phyloP scores from a whole-genome alignment of 2,113 vertebrate genomes.

The Polyodon spathula region DNA sequence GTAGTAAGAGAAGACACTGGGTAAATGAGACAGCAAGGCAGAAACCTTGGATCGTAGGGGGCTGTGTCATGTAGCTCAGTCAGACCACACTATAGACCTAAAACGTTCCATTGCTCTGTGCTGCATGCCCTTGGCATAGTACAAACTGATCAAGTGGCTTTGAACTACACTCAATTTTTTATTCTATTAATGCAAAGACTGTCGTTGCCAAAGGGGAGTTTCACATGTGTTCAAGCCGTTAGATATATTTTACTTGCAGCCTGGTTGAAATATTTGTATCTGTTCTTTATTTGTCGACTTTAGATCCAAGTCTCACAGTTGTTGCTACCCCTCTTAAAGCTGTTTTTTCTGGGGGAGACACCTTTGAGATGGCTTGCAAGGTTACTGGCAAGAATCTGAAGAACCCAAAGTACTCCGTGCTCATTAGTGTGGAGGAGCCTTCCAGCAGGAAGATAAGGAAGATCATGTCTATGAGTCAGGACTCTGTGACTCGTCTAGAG shows the following conservation, averaged over 20 bases:
- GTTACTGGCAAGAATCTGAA: conserved; percentile 72
- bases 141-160: too few relatives aligned
- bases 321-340: conserved; percentile 61
- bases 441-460: conserved; percentile 48
- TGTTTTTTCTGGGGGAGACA: conserved; percentile 75
- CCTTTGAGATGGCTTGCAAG: conserved; percentile 87
- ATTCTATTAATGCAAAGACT: neutral
- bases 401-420: conserved; percentile 73
- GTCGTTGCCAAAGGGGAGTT: neutral
- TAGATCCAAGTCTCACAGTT: conserved; percentile 29
- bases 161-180: neutral
- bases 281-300: neutral
- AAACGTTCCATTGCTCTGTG: too few relatives aligned
- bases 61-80: too few relatives aligned
- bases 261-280: neutral
- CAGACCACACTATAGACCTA: too few relatives aligned
- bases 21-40: too few relatives aligned
- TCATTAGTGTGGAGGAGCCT: conserved; percentile 67
- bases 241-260: too few relatives aligned
- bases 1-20: too few relatives aligned
- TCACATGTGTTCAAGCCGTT: neutral
- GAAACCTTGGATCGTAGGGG: too few relatives aligned
- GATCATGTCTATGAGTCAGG: conserved; percentile 75
- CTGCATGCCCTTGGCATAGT: too few relatives aligned
- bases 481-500: conserved; percentile 70